Percentiles rank a stretch among this genome's conserved stretches.
These are phyloP conservation scores for Hydrocynus forskahlii DNA, from an alignment of 2,797 vertebrate genomes.

Conservation along the genomic window DNA sequence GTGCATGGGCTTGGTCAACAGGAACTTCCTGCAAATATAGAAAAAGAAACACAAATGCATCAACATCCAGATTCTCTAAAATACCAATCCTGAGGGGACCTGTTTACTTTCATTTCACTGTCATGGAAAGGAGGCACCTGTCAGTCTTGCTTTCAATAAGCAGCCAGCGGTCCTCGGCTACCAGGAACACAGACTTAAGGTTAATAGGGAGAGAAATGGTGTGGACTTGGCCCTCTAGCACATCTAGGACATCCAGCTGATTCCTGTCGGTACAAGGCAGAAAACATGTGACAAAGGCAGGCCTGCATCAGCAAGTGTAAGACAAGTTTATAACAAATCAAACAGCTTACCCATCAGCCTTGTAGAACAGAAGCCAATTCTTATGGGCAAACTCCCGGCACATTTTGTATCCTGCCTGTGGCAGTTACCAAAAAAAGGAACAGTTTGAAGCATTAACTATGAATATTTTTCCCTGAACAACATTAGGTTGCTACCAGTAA, in stretches of 20 bases:
- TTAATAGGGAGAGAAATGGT: slow-evolving; percentile 90
- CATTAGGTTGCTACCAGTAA: background rate
- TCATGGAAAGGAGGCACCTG: slow-evolving; percentile 73
- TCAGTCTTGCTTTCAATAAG: slow-evolving; percentile 87
- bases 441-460: background rate
- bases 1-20: slow-evolving; percentile 89
- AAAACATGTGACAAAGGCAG: slow-evolving; percentile 35
- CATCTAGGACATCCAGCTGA: slow-evolving; percentile 88
- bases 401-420: slow-evolving; percentile 85
- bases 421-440: background rate
- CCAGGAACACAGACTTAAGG: slow-evolving; percentile 87
- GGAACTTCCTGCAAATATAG: slow-evolving; percentile 84
- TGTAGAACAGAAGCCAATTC: slow-evolving; percentile 97
- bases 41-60: background rate
- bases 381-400: slow-evolving; percentile 93
- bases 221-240: slow-evolving; percentile 87
- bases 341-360: slow-evolving; percentile 85
- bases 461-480: background rate
- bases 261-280: slow-evolving; percentile 74
- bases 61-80: background rate
- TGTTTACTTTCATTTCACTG: slow-evolving; percentile 1
- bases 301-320: background rate
- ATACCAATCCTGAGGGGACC: background rate
- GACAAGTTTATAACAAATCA: background rate
- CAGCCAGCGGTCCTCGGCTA: slow-evolving; percentile 94